These are phyloP conservation scores for Luscinia luscinia DNA, from an alignment of 2,797 vertebrate genomes.

Conservation along the genomic window DNA sequence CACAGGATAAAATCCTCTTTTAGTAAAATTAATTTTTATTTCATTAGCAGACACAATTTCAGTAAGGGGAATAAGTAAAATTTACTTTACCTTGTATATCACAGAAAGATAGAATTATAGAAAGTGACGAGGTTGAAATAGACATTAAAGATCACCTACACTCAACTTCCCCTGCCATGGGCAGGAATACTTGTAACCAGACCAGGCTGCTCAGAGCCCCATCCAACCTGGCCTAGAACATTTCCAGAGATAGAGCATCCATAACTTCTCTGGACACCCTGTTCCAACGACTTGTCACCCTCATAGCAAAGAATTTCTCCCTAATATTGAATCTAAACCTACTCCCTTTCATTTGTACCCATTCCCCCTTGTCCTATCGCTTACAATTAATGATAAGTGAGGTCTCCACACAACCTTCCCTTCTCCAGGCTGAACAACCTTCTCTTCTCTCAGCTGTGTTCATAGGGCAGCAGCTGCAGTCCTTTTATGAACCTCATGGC, in stretches of 20 bases:
- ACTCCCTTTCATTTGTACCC: background rate
- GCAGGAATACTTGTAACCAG: background rate
- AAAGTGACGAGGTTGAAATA: background rate
- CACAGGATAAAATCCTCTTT: slow-evolving; percentile 13
- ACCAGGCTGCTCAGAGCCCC: background rate
- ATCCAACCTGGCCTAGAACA: background rate
- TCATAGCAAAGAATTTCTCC: background rate
- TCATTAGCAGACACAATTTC: slow-evolving; percentile 19
- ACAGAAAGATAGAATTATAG: background rate
- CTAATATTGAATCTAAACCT: background rate
- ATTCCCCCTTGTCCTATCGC: background rate
- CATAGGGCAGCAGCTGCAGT: background rate
- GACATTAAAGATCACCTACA: background rate
- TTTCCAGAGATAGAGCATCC: background rate
- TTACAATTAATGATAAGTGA: background rate
- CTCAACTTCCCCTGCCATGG: background rate
- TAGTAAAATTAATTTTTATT: slow-evolving; percentile 46
- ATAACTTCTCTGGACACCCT: background rate
- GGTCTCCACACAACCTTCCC: background rate
- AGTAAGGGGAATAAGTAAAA: background rate
- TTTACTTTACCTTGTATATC: background rate
- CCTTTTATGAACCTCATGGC: too few species aligned
- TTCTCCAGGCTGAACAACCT: background rate
- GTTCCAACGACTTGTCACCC: background rate
- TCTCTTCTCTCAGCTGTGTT: background rate